phyloP scores from a whole-genome alignment of 2,113 vertebrate genomes.

The Myotis davidii region DNA sequence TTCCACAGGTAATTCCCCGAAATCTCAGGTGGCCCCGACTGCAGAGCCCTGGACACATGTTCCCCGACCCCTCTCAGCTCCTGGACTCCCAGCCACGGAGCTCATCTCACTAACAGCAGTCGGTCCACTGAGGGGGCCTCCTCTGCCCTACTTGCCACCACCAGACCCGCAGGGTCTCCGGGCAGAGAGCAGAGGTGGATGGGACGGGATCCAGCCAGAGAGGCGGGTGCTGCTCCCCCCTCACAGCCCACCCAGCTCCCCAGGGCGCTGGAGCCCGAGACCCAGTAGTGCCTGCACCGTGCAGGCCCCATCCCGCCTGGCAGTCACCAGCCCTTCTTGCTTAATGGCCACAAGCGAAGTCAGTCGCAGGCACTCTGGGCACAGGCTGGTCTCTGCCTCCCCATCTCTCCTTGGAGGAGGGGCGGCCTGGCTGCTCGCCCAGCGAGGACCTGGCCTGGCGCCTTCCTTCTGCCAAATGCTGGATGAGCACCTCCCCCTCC shows the following conservation, averaged over 20 bases:
- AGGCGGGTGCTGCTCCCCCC: not conserved
- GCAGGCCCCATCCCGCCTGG: not conserved
- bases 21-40: too few relatives aligned
- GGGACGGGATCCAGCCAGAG: not conserved
- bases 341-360: not conserved
- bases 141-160: conserved; percentile 65
- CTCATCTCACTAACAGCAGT: conserved; percentile 24
- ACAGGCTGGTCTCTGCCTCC: not conserved
- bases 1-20: not conserved
- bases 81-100: conserved; percentile 27
- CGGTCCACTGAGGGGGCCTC: not conserved
- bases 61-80: not conserved
- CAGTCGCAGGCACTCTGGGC: not conserved
- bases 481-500: conserved; percentile 12
- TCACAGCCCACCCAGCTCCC: not conserved
- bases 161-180: not conserved
- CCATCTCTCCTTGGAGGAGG: not conserved
- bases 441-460: not conserved
- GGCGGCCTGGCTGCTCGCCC: not conserved
- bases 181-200: not conserved
- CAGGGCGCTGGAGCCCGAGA: not conserved
- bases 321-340: not conserved
- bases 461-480: not conserved
- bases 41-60: not conserved
- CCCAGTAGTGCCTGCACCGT: not conserved